phyloP scores from a whole-genome alignment of 1,140 invertebrate genomes.

The Littorina saxatilis region DNA sequence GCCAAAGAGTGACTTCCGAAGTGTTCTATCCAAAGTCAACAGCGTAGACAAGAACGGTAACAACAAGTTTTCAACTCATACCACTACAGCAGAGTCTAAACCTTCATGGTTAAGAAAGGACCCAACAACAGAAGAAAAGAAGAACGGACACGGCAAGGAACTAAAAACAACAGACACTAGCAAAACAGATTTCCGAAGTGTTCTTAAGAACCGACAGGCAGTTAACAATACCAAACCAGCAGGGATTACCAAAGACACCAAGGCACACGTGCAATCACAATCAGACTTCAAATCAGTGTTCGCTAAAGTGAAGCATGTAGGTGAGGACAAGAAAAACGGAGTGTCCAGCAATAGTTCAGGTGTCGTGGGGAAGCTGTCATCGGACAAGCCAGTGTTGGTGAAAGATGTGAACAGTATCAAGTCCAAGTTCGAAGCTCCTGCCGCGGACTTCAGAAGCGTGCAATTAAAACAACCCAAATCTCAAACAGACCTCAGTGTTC shows the following conservation, averaged over 20 bases:
- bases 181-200: constrained; percentile 19
- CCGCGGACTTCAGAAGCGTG: constrained; percentile 11
- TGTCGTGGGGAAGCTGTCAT: not conserved
- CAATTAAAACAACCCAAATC: not conserved
- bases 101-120: not conserved
- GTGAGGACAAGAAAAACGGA: not conserved
- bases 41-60: not conserved
- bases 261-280: constrained; percentile 24
- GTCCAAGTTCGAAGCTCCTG: constrained; percentile 20
- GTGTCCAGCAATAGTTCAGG: too few relatives aligned
- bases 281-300: constrained; percentile 29
- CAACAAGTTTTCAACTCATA: not conserved
- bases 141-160: not conserved
- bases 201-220: not conserved
- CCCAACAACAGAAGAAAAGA: not conserved
- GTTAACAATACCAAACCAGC: not conserved
- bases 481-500: not conserved
- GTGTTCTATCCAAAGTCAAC: constrained; percentile 4
- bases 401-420: constrained; percentile 20
- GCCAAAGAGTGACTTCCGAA: constrained; percentile 12
- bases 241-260: not conserved
- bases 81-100: not conserved
- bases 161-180: not conserved
- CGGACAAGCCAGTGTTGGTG: not conserved
- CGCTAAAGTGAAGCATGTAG: not conserved